Evolutionary conservation across 2,113 vertebrate species (phyloP).

Genomic region (Callospermophilus lateralis): DNA sequence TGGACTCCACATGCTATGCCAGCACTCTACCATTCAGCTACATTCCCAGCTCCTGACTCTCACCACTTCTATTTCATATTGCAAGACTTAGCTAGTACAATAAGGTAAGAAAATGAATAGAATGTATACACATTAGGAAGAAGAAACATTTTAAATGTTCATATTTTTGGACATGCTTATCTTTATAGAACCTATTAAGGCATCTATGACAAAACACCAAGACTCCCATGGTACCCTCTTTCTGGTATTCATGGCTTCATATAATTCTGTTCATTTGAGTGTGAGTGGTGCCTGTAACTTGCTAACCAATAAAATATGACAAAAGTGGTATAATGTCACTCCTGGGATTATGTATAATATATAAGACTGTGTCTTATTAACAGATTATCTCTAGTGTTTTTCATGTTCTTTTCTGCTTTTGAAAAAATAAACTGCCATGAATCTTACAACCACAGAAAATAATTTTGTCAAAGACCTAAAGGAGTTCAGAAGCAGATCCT

Average conservation of each 20-base stretch:
- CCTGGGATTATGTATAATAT: background rate
- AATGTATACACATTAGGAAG: background rate
- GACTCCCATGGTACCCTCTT: background rate
- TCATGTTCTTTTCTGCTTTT: background rate
- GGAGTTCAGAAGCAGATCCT: background rate
- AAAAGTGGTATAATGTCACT: background rate
- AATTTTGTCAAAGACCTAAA: background rate
- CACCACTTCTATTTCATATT: background rate
- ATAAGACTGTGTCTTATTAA: background rate
- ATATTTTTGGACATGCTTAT: background rate
- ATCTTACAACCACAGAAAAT: background rate
- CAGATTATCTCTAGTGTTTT: background rate
- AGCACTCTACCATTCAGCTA: background rate
- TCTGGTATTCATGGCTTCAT: background rate
- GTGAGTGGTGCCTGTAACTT: background rate
- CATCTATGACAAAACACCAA: background rate
- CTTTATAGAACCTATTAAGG: background rate
- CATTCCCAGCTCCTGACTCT: background rate
- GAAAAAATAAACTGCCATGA: background rate
- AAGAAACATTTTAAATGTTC: background rate
- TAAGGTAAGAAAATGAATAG: conserved; percentile 12
- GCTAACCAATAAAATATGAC: background rate
- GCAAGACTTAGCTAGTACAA: background rate
- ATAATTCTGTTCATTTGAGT: background rate
- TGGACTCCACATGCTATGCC: background rate